Evolutionary conservation across 2,888 invertebrate genomes (phyloP).

Genomic region (Coelogynopora nodosa): DNA sequence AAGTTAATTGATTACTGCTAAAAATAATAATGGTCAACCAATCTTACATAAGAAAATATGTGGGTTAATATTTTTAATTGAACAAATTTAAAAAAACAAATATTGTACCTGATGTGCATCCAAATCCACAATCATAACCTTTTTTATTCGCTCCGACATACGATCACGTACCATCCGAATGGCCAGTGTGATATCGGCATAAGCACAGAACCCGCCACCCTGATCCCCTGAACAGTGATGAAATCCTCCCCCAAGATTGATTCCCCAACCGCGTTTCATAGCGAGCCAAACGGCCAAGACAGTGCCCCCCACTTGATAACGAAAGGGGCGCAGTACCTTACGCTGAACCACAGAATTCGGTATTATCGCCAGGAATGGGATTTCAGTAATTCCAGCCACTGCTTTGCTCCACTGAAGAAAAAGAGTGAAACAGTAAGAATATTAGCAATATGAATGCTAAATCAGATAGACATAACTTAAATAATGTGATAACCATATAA

Average conservation of each 20-base stretch:
- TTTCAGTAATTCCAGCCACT: constrained; percentile 76
- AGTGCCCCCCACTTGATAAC: constrained; percentile 71
- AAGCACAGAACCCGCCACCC: constrained; percentile 84
- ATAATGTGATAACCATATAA: no score
- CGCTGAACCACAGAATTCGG: constrained; percentile 75
- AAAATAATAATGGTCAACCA: no score
- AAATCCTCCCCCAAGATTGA: constrained; percentile 85
- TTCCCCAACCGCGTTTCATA: constrained; percentile 77
- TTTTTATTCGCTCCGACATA: constrained; percentile 59
- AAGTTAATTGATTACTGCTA: no score
- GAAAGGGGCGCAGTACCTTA: constrained; percentile 73
- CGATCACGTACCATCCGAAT: constrained; percentile 66
- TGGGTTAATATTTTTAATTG: no score
- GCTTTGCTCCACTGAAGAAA: constrained; percentile 74
- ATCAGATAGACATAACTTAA: no score
- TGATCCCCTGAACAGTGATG: constrained; percentile 76
- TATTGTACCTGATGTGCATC: constrained; percentile 91
- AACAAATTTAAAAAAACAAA: no score
- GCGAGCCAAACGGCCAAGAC: constrained; percentile 78
- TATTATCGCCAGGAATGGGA: constrained; percentile 71
- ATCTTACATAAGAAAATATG: no score
- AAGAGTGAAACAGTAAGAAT: no score
- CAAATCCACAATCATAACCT: constrained; percentile 77
- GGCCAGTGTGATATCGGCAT: constrained; percentile 80
- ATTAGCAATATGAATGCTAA: no score